Percentiles rank a stretch among this genome's conserved stretches.
Evolutionary conservation across 2,113 vertebrate genomes (phyloP).

Genomic region (Salvelinus fontinalis): DNA sequence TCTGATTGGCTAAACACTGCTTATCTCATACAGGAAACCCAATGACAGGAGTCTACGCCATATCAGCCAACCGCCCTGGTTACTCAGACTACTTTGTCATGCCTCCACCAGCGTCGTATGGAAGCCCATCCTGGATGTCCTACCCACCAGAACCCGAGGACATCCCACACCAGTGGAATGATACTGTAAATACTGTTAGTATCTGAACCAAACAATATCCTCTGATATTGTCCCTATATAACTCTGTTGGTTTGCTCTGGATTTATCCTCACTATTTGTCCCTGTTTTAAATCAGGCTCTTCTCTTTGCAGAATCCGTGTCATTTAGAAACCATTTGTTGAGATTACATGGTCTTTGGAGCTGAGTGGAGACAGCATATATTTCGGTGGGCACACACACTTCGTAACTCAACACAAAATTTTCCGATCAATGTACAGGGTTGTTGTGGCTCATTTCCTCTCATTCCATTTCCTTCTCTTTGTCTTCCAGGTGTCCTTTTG

Average conservation of each 20-base stretch:
- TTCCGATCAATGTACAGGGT: neutral
- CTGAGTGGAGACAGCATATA: slow-evolving; percentile 43
- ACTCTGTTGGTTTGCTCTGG: neutral
- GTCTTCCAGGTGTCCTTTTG: slow-evolving; percentile 44
- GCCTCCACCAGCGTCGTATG: slow-evolving; percentile 88
- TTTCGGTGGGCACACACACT: slow-evolving; percentile 49
- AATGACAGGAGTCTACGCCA: slow-evolving; percentile 95
- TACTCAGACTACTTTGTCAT: slow-evolving; percentile 96
- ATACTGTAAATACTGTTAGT: slow-evolving; percentile 62
- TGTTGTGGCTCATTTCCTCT: neutral
- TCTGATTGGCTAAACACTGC: neutral
- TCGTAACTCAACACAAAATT: neutral
- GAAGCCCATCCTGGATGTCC: slow-evolving; percentile 95
- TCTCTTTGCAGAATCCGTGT: slow-evolving; percentile 68
- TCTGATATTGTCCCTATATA: no score
- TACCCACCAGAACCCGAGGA: slow-evolving; percentile 90
- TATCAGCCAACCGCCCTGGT: slow-evolving; percentile 91
- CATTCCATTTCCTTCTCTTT: slow-evolving; percentile 6
- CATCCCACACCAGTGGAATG: slow-evolving; percentile 89
- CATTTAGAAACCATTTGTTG: slow-evolving; percentile 81
- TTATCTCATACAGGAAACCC: slow-evolving; percentile 82
- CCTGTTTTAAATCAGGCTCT: neutral
- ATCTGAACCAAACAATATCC: neutral
- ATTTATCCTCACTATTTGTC: neutral
- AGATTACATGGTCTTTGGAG: slow-evolving; percentile 38